These are phyloP conservation scores for Sebastes nivosus DNA, from an alignment of 2,797 vertebrate genomes.

Conservation along the genomic window DNA sequence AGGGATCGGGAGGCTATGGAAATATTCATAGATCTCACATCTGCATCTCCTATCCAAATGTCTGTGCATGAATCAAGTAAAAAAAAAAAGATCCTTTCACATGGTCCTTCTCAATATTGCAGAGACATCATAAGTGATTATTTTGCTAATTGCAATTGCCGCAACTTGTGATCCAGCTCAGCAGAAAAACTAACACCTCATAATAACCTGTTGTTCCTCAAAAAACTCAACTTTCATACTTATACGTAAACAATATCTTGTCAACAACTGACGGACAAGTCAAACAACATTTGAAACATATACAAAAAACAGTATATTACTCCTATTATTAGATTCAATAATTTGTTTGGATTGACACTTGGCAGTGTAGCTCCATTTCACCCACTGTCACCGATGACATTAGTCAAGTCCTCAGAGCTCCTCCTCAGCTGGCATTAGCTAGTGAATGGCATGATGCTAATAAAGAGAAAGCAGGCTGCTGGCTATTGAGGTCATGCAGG, in stretches of 20 bases:
- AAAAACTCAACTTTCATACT: not conserved
- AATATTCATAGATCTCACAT: not conserved
- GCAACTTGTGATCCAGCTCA: not conserved
- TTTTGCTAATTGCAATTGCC: not conserved
- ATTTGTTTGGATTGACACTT: conserved; percentile 24
- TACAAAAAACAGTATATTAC: not conserved
- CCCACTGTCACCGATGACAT: conserved; percentile 51
- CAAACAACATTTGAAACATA: not conserved
- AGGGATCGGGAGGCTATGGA: too few relatives aligned
- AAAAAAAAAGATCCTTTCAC: not conserved
- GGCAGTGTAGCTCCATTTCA: conserved; percentile 33
- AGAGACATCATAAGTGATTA: not conserved
- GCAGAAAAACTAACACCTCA: not conserved
- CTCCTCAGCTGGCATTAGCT: conserved; percentile 48
- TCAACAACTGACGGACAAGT: not conserved
- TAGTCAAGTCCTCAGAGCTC: conserved; percentile 24
- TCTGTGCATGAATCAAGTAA: not conserved
- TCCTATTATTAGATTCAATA: conserved; percentile 3
- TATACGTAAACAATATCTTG: not conserved
- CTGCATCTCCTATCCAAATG: not conserved
- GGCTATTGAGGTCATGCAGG: conserved; percentile 21
- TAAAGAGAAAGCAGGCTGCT: conserved; percentile 47
- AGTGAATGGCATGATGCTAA: conserved; percentile 48
- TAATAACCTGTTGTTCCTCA: not conserved
- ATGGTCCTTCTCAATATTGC: not conserved